These are phyloP conservation scores for Lepas anatifera DNA, from an alignment of 2,888 invertebrate species.

Conservation along the genomic window DNA sequence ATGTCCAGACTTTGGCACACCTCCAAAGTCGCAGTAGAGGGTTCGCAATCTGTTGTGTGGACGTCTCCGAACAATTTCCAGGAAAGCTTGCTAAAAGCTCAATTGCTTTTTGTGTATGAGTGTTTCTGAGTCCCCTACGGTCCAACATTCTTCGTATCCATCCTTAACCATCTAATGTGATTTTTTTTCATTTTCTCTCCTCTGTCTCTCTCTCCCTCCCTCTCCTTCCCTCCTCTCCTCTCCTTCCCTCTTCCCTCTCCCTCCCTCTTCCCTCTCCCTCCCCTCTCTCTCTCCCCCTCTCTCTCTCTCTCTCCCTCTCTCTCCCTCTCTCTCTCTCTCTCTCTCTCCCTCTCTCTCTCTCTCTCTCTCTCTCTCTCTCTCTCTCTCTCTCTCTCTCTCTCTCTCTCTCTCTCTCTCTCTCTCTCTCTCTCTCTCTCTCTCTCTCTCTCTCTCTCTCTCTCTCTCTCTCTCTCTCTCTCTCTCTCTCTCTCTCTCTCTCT, in stretches of 20 bases:
- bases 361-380: neutral
- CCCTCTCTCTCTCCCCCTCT: neutral
- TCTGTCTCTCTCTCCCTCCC: neutral
- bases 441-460: neutral
- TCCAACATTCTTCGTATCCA: neutral
- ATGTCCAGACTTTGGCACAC: too few relatives aligned
- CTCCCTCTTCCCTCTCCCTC: neutral
- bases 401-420: neutral
- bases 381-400: neutral
- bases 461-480: neutral
- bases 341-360: neutral
- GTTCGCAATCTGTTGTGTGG: neutral
- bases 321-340: neutral
- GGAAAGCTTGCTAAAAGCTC: neutral
- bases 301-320: neutral
- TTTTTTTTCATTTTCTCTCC: neutral
- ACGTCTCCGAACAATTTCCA: neutral
- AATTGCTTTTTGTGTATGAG: neutral
- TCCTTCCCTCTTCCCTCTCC: neutral
- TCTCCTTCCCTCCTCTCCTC: neutral
- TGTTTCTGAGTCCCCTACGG: neutral
- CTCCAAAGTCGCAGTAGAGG: too few relatives aligned
- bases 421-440: neutral
- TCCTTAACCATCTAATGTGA: neutral
- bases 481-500: neutral